Conservation (phyloP, 2,797 vertebrate genomes). For the Xenops minutus region DNA sequence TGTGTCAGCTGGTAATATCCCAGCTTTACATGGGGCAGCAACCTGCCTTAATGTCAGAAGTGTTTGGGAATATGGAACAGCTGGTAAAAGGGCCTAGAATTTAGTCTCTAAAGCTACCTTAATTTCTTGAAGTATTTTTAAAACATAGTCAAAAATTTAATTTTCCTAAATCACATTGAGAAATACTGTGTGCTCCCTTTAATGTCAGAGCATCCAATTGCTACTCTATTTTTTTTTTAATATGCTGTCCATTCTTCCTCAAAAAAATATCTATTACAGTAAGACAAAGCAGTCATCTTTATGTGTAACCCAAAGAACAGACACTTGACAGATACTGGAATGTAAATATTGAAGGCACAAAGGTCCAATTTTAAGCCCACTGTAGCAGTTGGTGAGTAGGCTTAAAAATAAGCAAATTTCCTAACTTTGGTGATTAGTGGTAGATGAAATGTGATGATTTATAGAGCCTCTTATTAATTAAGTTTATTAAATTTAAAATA, state of each 20-base stretch:
- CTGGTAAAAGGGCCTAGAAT: background rate
- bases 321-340: background rate
- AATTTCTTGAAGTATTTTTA: background rate
- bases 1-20: background rate
- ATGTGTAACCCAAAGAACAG: background rate
- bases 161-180: background rate
- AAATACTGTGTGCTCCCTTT: background rate
- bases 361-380: background rate
- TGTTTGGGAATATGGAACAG: background rate
- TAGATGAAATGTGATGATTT: background rate
- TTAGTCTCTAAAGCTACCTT: background rate
- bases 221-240: background rate
- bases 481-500: background rate
- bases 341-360: background rate
- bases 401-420: background rate
- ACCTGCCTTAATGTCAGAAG: background rate
- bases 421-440: background rate
- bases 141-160: background rate
- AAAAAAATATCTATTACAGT: background rate
- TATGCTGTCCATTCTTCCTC: background rate
- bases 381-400: background rate
- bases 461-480: background rate
- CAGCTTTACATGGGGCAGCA: background rate
- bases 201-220: background rate
- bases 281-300: background rate